Percentiles rank a stretch among this genome's conserved stretches.
Conservation (phyloP, 2,113 vertebrate genomes). For the Neopipo cinnamomea region DNA sequence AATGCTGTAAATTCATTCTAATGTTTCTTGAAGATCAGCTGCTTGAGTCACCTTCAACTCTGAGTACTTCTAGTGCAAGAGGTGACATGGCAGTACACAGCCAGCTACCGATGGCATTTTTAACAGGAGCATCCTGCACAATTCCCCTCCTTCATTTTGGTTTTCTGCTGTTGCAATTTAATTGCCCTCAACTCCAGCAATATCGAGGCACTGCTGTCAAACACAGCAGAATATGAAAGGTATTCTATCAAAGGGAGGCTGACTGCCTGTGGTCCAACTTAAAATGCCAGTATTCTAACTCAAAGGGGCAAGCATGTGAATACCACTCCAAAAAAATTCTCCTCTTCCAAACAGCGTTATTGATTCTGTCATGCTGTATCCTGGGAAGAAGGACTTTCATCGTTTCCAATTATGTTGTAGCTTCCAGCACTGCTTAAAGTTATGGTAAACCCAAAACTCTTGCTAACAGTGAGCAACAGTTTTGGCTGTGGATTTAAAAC, state of each 20-base stretch:
- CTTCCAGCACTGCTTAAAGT: background rate
- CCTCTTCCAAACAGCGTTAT: background rate
- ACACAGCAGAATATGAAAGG: background rate
- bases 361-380: background rate
- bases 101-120: background rate
- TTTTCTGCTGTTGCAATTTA: background rate
- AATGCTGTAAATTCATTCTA: background rate
- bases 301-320: background rate
- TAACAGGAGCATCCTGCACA: background rate
- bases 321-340: background rate
- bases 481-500: conserved; percentile 6
- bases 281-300: background rate
- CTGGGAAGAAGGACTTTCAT: background rate
- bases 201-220: background rate
- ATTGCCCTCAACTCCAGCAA: background rate
- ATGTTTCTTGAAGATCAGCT: background rate
- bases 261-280: background rate
- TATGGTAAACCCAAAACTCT: background rate
- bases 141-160: background rate
- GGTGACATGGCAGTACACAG: background rate
- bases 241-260: background rate
- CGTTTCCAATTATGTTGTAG: rapidly evolving
- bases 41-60: background rate
- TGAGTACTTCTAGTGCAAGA: background rate
- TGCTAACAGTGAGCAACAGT: background rate